These are phyloP conservation scores for Drosophila triauraria DNA, from an alignment of 1,140 invertebrate species.

Conservation along the genomic window DNA sequence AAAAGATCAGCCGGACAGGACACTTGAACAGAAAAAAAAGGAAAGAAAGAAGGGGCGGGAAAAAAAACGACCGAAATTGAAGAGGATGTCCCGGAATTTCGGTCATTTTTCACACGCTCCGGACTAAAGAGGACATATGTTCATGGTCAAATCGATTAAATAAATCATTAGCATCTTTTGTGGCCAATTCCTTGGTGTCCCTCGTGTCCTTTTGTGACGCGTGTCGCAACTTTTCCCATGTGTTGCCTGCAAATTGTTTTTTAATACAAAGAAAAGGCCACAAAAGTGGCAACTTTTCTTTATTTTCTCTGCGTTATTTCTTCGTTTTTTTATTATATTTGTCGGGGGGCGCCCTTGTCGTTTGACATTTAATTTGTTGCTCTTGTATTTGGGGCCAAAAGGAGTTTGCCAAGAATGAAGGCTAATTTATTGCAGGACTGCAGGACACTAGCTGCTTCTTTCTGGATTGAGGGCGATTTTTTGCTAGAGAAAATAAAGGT, in stretches of 20 bases:
- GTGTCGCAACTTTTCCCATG: conserved; percentile 68
- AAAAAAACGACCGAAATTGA: conserved; percentile 32
- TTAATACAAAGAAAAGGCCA: conserved; percentile 65
- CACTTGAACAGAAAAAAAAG: conserved; percentile 32
- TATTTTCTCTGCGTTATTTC: conserved; percentile 9
- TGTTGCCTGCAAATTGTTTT: conserved; percentile 78
- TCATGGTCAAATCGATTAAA: conserved; percentile 85
- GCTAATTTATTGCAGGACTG: conserved; percentile 57
- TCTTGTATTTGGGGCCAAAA: conserved; percentile 40
- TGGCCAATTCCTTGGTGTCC: conserved; percentile 76
- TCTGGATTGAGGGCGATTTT: too few species aligned
- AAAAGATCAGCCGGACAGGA: conserved; percentile 76
- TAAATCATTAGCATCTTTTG: conserved; percentile 85
- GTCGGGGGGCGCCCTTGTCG: conserved; percentile 21
- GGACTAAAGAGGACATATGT: conserved; percentile 68
- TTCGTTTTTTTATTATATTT: conserved; percentile 14
- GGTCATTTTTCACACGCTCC: conserved; percentile 76
- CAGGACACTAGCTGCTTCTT: neutral
- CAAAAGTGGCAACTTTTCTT: conserved; percentile 54
- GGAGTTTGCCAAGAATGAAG: conserved; percentile 25
- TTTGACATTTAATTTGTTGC: conserved; percentile 81
- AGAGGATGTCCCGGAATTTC: conserved; percentile 37
- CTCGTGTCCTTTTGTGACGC: conserved; percentile 41
- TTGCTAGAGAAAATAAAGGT: too few species aligned
- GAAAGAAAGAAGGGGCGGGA: conserved; percentile 13